Conservation (phyloP, 30 jellyfish, hydroid and myxozoan genomes). For the Morbakka virulenta region DNA sequence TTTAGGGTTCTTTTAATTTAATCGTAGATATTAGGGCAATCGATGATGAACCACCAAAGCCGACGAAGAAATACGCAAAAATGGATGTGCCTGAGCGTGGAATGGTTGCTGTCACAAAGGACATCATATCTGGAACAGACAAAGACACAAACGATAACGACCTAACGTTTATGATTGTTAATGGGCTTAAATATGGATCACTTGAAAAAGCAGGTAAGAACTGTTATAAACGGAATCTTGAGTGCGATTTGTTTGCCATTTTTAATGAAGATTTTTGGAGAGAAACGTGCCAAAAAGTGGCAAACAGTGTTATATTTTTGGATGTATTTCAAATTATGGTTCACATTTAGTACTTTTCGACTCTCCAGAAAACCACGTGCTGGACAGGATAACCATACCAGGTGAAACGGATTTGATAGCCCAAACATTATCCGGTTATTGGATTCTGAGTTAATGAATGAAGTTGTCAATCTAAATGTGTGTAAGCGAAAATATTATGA, state of each 20-base stretch:
- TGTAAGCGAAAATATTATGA: no score
- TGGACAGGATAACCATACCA: no score
- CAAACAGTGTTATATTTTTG: not conserved
- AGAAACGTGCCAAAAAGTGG: constrained; percentile 4
- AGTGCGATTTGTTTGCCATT: not conserved
- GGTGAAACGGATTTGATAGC: no score
- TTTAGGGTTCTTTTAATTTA: no score
- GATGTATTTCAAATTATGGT: no score
- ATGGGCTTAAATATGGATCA: constrained; percentile 64
- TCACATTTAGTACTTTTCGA: no score
- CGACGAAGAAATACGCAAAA: constrained; percentile 34
- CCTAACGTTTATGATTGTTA: constrained; percentile 57
- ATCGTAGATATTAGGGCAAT: constrained; percentile 71
- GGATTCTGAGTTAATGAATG: no score
- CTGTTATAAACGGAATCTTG: not conserved
- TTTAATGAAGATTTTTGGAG: not conserved
- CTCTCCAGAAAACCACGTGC: no score
- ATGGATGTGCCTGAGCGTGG: constrained; percentile 76
- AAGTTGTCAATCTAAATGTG: no score
- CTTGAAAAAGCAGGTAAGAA: constrained; percentile 75
- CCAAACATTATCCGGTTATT: no score
- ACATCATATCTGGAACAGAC: constrained; percentile 80
- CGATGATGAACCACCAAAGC: constrained; percentile 81
- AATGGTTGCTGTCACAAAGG: constrained; percentile 45
- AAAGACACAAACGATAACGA: constrained; percentile 78